These are phyloP conservation scores for Drosophila fulvimacula DNA, from an alignment of 2,888 invertebrate genomes.

Conservation along the genomic window DNA sequence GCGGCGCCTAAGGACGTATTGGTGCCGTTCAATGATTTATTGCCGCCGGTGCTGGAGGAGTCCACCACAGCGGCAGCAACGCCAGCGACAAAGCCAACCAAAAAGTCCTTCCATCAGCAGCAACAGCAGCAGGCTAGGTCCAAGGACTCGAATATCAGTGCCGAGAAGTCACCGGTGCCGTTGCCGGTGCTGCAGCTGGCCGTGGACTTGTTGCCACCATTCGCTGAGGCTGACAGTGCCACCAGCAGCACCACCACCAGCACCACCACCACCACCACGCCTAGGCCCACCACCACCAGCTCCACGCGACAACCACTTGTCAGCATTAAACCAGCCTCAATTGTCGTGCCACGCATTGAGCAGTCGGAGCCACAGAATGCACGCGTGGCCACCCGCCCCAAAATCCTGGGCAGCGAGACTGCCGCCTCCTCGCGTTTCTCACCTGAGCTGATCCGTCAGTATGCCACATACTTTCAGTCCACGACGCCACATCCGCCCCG, in stretches of 20 bases:
- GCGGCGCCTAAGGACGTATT: conserved; percentile 57
- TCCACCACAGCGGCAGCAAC: conserved; percentile 24
- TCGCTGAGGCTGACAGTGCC: conserved; percentile 40
- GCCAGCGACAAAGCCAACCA: conserved; percentile 61
- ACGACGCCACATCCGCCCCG: conserved; percentile 69
- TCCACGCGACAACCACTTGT: conserved; percentile 39
- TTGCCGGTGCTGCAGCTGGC: conserved; percentile 36
- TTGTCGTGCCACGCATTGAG: conserved; percentile 21
- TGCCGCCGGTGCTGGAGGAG: conserved; percentile 74
- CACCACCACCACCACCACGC: conserved; percentile 19
- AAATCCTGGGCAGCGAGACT: conserved; percentile 13
- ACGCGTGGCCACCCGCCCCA: conserved; percentile 22
- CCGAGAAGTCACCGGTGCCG: conserved; percentile 37
- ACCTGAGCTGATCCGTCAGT: conserved; percentile 53
- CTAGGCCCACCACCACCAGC: neutral
- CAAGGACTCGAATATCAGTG: conserved; percentile 46
- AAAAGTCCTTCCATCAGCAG: conserved; percentile 58
- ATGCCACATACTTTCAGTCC: conserved; percentile 65
- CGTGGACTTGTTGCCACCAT: conserved; percentile 67
- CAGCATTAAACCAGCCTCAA: conserved; percentile 2
- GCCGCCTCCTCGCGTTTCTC: conserved; percentile 33
- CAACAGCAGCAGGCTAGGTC: conserved; percentile 53
- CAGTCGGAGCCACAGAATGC: conserved; percentile 22
- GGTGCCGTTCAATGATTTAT: conserved; percentile 81
- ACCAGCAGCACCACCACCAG: conserved; percentile 7